These are phyloP conservation scores for Dromius quadrimaculatus DNA, from an alignment of 2,888 invertebrate genomes.

Conservation along the genomic window DNA sequence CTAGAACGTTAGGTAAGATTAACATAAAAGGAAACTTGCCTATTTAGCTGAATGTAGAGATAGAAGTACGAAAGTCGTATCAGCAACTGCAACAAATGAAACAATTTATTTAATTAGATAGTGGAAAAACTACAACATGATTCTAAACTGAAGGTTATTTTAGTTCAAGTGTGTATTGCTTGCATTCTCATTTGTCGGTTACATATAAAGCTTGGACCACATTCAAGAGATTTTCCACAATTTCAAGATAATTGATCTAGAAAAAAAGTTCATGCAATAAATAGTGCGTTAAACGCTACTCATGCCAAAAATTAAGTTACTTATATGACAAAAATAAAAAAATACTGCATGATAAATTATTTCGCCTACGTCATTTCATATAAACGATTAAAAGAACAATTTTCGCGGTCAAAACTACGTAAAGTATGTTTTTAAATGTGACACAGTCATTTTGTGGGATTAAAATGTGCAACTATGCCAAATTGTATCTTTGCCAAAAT, in stretches of 20 bases:
- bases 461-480: constrained; percentile 29
- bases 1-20: constrained; percentile 20
- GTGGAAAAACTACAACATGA: constrained; percentile 1
- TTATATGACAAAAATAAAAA: too few relatives aligned
- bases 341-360: too few relatives aligned
- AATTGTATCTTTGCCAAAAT: constrained; percentile 22
- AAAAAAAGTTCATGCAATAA: too few relatives aligned
- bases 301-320: too few relatives aligned
- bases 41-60: neutral
- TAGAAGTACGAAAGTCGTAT: constrained; percentile 19
- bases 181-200: too few relatives aligned
- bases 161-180: constrained; percentile 39
- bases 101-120: constrained; percentile 38
- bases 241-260: too few relatives aligned
- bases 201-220: too few relatives aligned
- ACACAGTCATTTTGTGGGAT: constrained; percentile 19
- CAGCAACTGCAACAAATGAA: constrained; percentile 27
- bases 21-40: constrained; percentile 40
- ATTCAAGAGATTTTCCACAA: too few relatives aligned
- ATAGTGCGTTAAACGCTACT: too few relatives aligned
- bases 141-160: constrained; percentile 30
- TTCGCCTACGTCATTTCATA: too few relatives aligned
- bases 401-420: neutral
- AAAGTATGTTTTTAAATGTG: constrained; percentile 2
- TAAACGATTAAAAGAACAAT: too few relatives aligned